A percentile compares a stretch with the other conserved stretches of the same genome.
phyloP scores from a whole-genome alignment of 2,797 vertebrate genomes.

The Pagetopsis macropterus region DNA sequence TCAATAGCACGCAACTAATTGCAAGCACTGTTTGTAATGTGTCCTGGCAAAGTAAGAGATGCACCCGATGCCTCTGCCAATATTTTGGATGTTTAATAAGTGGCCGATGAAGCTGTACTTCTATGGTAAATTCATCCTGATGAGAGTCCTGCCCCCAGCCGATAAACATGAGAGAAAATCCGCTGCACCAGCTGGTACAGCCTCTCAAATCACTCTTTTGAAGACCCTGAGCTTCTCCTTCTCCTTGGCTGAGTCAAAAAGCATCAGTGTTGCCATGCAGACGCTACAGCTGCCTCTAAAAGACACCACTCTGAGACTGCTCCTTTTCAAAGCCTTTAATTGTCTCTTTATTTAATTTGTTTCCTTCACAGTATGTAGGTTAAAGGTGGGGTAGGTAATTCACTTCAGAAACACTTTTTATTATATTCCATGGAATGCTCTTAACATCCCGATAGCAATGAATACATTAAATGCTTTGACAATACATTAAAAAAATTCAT shows the following conservation, averaged over 20 bases:
- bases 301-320: conserved; percentile 20
- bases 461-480: too few relatives aligned
- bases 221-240: conserved; percentile 52
- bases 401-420: too few relatives aligned
- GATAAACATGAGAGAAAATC: conserved; percentile 70
- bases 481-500: too few relatives aligned
- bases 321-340: neutral
- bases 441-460: too few relatives aligned
- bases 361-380: conserved; percentile 20
- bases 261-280: conserved; percentile 57
- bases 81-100: conserved; percentile 38
- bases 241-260: conserved; percentile 62
- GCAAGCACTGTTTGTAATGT: conserved; percentile 12
- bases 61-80: conserved; percentile 11
- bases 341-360: conserved; percentile 17
- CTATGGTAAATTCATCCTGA: conserved; percentile 26
- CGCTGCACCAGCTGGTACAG: conserved; percentile 67
- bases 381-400: neutral
- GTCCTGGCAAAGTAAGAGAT: neutral
- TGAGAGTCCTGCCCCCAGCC: conserved; percentile 48
- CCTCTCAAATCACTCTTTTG: conserved; percentile 65
- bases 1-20: conserved; percentile 1
- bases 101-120: conserved; percentile 33
- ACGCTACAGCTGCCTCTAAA: conserved; percentile 36
- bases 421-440: too few relatives aligned